These are phyloP conservation scores for Spizaetus ornatus DNA, from an alignment of 2,113 vertebrate species.

Conservation along the genomic window DNA sequence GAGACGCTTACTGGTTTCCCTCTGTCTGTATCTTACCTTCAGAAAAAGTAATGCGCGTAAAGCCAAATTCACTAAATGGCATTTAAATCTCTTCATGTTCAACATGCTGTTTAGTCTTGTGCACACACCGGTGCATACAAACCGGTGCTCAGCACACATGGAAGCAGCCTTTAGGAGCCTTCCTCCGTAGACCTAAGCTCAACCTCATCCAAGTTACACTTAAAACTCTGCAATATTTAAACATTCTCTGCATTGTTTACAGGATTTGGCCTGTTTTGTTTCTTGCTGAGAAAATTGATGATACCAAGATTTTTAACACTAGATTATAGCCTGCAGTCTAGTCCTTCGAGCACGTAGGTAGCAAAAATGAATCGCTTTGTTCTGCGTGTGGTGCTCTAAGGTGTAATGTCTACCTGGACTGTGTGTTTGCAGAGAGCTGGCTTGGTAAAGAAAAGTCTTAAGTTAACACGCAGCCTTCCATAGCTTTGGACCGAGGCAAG, in stretches of 20 bases:
- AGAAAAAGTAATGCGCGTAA: fast-evolving
- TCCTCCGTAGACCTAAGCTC: neutral
- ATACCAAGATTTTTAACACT: neutral
- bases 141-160: neutral
- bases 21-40: neutral
- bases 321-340: neutral
- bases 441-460: neutral
- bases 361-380: neutral
- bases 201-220: neutral
- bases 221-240: neutral
- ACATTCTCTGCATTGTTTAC: neutral
- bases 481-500: neutral
- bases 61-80: neutral
- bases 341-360: neutral
- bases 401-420: neutral
- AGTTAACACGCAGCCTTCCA: neutral
- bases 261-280: neutral
- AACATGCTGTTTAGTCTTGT: neutral
- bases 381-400: neutral
- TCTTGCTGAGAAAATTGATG: neutral
- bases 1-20: neutral
- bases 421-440: neutral
- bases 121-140: neutral
- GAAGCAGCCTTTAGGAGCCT: neutral
- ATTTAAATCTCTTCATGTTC: neutral